Percentiles rank a stretch among this genome's conserved stretches.
Evolutionary conservation across 1,140 invertebrate species (phyloP).

Genomic region (Polyergus mexicanus): DNA sequence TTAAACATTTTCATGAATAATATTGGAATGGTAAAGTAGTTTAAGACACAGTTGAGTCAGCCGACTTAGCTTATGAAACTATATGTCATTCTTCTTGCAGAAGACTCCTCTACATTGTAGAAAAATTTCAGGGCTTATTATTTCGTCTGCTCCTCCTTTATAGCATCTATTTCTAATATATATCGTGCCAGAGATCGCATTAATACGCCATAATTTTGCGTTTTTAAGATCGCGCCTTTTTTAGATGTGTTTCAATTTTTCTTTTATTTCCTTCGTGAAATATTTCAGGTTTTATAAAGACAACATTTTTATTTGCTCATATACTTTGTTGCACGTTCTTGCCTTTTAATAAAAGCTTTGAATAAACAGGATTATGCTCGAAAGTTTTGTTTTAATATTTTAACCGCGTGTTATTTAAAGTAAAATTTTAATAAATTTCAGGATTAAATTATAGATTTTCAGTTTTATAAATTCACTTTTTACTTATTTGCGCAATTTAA

Average conservation of each 20-base stretch:
- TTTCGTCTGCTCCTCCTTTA: background rate
- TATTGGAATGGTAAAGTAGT: background rate
- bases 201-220: constrained; percentile 6
- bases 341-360: background rate
- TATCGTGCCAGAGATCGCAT: constrained; percentile 12
- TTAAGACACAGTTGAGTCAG: background rate
- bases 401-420: background rate
- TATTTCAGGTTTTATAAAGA: constrained; percentile 15
- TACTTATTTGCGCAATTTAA: background rate
- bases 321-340: background rate
- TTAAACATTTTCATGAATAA: background rate
- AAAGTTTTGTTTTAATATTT: background rate
- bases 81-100: background rate
- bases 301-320: background rate
- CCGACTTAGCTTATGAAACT: background rate
- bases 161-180: constrained; percentile 16
- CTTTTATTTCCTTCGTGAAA: background rate
- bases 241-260: background rate
- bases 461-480: background rate
- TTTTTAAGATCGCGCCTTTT: background rate
- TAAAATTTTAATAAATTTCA: background rate
- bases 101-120: background rate
- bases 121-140: background rate
- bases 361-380: background rate
- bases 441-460: background rate